Evolutionary conservation across 92 coral and sea anemone species (phyloP).

Genomic region (Palythoa caribaeorum): DNA sequence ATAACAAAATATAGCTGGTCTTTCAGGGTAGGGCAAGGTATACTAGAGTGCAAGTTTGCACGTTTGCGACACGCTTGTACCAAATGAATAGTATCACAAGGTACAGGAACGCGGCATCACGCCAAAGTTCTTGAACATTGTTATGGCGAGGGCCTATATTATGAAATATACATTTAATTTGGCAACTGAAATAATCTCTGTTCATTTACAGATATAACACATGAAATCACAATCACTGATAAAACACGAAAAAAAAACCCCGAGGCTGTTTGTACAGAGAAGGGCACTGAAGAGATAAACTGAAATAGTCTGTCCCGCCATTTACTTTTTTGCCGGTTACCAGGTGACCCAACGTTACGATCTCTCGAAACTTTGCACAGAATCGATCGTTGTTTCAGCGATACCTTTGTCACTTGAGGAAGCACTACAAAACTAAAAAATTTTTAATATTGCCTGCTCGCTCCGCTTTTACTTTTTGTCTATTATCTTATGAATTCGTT

Average conservation of each 20-base stretch:
- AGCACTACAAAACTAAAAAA: slow-evolving; percentile 13
- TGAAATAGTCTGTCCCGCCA: neutral
- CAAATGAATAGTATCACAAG: too few relatives aligned
- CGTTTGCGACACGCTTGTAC: too few relatives aligned
- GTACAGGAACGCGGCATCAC: too few relatives aligned
- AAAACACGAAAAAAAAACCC: neutral
- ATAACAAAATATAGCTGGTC: neutral
- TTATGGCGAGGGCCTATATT: neutral
- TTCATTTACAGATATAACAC: neutral
- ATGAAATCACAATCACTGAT: neutral
- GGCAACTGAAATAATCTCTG: neutral
- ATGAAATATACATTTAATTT: neutral
- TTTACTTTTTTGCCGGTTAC: slow-evolving; percentile 11
- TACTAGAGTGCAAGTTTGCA: neutral
- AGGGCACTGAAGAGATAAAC: neutral
- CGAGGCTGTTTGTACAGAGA: neutral
- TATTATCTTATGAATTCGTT: neutral
- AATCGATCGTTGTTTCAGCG: neutral
- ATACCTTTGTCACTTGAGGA: neutral
- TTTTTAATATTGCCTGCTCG: slow-evolving; percentile 5
- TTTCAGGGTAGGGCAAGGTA: neutral
- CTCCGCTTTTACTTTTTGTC: slow-evolving; percentile 46
- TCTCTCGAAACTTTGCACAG: neutral
- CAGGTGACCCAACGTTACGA: neutral
- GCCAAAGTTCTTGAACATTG: too few relatives aligned